Conservation (phyloP, 2,797 vertebrate species). For the Halcyon smyrnensis region DNA sequence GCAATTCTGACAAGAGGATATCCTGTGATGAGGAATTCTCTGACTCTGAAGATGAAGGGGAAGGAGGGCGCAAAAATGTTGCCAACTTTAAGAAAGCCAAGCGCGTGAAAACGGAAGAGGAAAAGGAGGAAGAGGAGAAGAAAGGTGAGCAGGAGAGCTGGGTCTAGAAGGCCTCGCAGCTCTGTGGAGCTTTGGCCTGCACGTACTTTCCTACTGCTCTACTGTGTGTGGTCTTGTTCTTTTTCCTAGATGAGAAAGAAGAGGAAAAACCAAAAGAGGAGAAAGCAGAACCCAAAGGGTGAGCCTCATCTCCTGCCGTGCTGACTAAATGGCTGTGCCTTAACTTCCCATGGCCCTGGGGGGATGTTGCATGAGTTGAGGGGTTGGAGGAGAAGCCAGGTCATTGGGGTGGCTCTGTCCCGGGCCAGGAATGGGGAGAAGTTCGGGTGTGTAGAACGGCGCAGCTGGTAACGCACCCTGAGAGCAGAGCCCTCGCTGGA, state of each 20-base stretch:
- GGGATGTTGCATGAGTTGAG: background rate
- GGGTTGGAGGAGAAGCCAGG: background rate
- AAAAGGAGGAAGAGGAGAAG: conserved; percentile 93
- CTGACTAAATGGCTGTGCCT: background rate
- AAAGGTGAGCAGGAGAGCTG: conserved; percentile 85
- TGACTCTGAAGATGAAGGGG: conserved; percentile 94
- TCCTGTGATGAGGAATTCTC: conserved; percentile 97
- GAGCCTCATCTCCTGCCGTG: conserved; percentile 10
- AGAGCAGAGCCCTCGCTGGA: background rate
- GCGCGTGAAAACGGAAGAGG: conserved; percentile 93
- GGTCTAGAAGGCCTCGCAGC: background rate
- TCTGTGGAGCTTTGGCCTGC: background rate
- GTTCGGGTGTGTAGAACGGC: background rate
- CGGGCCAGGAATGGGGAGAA: fast-evolving
- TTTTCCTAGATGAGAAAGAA: conserved; percentile 88
- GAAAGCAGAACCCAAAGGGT: conserved; percentile 94
- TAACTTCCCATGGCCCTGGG: fast-evolving
- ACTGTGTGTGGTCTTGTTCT: background rate
- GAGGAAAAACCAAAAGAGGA: conserved; percentile 94
- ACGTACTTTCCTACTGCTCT: background rate
- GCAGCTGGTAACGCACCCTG: background rate
- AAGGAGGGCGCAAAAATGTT: conserved; percentile 91
- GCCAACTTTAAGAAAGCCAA: conserved; percentile 95
- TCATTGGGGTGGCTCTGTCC: background rate
- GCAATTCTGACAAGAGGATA: conserved; percentile 95